Evolutionary conservation across 2,888 invertebrate genomes (phyloP).

Genomic region (Drosophila anomelani): DNA sequence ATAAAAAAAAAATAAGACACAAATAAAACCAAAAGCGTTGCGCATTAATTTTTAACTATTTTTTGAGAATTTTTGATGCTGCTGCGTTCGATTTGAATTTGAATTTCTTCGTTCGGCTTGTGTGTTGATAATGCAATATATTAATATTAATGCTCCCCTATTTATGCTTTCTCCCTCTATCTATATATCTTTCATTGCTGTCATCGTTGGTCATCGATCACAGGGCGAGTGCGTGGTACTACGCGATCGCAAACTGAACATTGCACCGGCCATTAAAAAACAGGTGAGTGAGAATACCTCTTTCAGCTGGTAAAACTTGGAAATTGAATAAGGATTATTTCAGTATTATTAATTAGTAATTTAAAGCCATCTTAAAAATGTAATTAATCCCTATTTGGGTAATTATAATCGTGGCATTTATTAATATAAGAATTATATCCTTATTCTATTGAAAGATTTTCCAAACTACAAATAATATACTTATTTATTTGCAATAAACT

Average conservation of each 20-base stretch:
- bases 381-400: not conserved
- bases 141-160: constrained; percentile 37
- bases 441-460: not conserved
- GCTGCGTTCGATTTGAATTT: constrained; percentile 75
- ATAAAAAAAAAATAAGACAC: constrained; percentile 44
- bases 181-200: constrained; percentile 10
- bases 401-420: not conserved
- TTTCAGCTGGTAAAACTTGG: not conserved
- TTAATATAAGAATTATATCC: not conserved
- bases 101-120: constrained; percentile 79
- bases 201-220: not conserved
- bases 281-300: constrained; percentile 86
- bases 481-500: too few species aligned
- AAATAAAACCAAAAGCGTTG: constrained; percentile 59
- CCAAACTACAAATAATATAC: too few species aligned
- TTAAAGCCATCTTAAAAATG: too few species aligned
- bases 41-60: constrained; percentile 64
- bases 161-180: constrained; percentile 40
- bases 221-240: constrained; percentile 91
- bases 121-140: constrained; percentile 69
- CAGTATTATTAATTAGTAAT: too few species aligned
- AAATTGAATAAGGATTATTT: not conserved
- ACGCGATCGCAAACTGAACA: constrained; percentile 92
- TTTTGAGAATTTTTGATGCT: constrained; percentile 70
- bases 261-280: constrained; percentile 94